These are phyloP conservation scores for Drosophila subobscura DNA, from an alignment of 1,140 invertebrate genomes.

Conservation along the genomic window DNA sequence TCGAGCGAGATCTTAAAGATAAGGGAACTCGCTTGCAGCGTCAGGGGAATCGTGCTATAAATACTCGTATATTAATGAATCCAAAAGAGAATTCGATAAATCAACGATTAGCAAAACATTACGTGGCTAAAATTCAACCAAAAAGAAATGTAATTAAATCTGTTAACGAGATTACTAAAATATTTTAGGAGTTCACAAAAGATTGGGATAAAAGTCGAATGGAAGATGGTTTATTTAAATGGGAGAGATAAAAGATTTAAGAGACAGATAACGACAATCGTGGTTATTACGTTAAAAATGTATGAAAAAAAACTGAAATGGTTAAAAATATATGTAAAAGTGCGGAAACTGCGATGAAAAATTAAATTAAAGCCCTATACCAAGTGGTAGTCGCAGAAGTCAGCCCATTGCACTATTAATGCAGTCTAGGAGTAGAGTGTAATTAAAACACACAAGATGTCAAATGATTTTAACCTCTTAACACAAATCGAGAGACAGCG, in stretches of 20 bases:
- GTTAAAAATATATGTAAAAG: too few relatives aligned
- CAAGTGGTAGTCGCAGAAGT: conserved; percentile 10
- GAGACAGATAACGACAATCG: too few relatives aligned
- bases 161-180: not conserved
- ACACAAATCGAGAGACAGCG: conserved; percentile 40
- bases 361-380: conserved; percentile 59
- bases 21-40: conserved; percentile 8
- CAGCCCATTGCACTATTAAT: conserved; percentile 29
- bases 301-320: too few relatives aligned
- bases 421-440: conserved; percentile 36
- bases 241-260: too few relatives aligned
- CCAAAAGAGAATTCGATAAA: conserved; percentile 26
- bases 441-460: conserved; percentile 71
- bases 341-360: conserved; percentile 13
- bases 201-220: too few relatives aligned
- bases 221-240: too few relatives aligned
- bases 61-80: conserved; percentile 21
- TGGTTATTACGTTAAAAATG: too few relatives aligned
- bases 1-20: conserved; percentile 59
- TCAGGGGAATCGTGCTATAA: conserved; percentile 34
- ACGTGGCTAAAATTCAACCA: conserved; percentile 8
- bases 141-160: conserved; percentile 14
- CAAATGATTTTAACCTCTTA: conserved; percentile 73
- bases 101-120: conserved; percentile 32
- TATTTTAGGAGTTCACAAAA: too few relatives aligned